Evolutionary conservation across 1,140 invertebrate species (phyloP).

Genomic region (Halotydeus destructor): DNA sequence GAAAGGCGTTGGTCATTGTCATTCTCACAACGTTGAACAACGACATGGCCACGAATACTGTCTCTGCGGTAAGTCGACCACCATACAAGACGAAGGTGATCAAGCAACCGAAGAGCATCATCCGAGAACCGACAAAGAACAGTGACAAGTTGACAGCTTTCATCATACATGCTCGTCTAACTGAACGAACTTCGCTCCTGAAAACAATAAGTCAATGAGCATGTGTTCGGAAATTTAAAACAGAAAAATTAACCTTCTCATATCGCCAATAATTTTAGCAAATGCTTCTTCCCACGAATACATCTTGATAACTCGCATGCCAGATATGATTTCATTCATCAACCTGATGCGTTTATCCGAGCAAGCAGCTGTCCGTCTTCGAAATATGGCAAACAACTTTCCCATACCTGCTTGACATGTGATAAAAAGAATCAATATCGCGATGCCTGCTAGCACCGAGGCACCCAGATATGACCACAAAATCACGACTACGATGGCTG

Average conservation of each 20-base stretch:
- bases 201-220: constrained; percentile 11
- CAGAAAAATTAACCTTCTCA: constrained; percentile 25
- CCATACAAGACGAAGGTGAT: constrained; percentile 42
- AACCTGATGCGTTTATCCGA: constrained; percentile 24
- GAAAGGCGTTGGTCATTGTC: constrained; percentile 19
- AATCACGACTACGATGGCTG: constrained; percentile 26
- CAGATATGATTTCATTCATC: constrained; percentile 82
- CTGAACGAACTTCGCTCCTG: constrained; percentile 39
- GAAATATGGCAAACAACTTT: constrained; percentile 16
- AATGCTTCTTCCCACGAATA: constrained; percentile 67
- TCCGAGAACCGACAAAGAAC: constrained; percentile 32
- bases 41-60: constrained; percentile 50
- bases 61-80: constrained; percentile 32
- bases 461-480: constrained; percentile 20
- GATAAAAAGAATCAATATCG: constrained; percentile 26
- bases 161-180: constrained; percentile 42
- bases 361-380: neutral
- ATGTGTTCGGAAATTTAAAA: neutral
- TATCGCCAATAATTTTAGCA: constrained; percentile 35
- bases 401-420: constrained; percentile 27
- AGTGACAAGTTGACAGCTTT: constrained; percentile 38
- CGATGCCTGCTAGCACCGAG: constrained; percentile 25
- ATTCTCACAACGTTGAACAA: constrained; percentile 44
- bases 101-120: constrained; percentile 49
- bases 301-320: constrained; percentile 54